A percentile compares a stretch with the other conserved stretches of the same genome.
Evolutionary conservation across 2,888 invertebrate species (phyloP).

Genomic region (Drosophila parthenogenetica): DNA sequence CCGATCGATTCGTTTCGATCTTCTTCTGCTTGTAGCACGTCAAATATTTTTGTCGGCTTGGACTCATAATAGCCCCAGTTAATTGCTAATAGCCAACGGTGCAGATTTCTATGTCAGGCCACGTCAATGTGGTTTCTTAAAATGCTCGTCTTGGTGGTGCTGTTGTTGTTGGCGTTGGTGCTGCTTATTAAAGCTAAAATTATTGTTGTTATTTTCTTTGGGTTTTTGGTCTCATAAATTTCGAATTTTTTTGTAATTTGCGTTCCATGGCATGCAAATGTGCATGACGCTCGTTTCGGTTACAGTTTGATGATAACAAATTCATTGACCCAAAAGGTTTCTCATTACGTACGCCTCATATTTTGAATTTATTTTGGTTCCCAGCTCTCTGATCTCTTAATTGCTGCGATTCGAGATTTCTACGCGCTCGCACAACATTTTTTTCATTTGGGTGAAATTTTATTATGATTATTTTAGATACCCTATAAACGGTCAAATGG

Average conservation of each 20-base stretch:
- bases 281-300: conserved; percentile 79
- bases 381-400: conserved; percentile 59
- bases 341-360: conserved; percentile 68
- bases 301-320: conserved; percentile 78
- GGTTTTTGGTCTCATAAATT: conserved; percentile 53
- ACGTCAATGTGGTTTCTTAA: conserved; percentile 60
- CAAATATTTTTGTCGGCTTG: conserved; percentile 65
- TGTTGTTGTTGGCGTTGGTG: neutral
- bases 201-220: conserved; percentile 26
- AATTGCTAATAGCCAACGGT: conserved; percentile 81
- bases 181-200: conserved; percentile 21
- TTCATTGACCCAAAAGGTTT: conserved; percentile 77
- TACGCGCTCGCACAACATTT: conserved; percentile 37
- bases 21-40: conserved; percentile 80
- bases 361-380: conserved; percentile 62
- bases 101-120: conserved; percentile 79
- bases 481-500: conserved; percentile 5
- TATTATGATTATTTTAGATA: conserved; percentile 29
- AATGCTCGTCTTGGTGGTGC: conserved; percentile 2
- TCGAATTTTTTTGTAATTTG: conserved; percentile 66
- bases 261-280: conserved; percentile 73
- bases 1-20: conserved; percentile 79
- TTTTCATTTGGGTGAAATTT: conserved; percentile 39
- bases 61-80: conserved; percentile 79
- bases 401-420: conserved; percentile 52